phyloP scores from a whole-genome alignment of 2,888 invertebrate species.

The Netelia fuscicornis region DNA sequence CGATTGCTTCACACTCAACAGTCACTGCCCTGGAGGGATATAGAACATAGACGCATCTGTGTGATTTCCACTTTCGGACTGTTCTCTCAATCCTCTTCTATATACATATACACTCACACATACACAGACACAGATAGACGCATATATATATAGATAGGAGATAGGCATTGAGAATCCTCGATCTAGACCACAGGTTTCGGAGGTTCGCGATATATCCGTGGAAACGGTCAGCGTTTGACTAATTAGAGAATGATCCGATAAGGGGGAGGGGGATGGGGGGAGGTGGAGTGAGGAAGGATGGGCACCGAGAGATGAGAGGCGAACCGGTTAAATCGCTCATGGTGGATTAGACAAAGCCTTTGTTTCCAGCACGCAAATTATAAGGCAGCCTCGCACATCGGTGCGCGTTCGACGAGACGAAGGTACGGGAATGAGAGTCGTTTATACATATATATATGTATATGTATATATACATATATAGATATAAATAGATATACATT shows the following conservation, averaged over 20 bases:
- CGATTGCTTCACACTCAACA: slow-evolving; percentile 28
- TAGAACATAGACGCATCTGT: not conserved
- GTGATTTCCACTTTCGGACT: slow-evolving; percentile 39
- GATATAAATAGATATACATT: not conserved
- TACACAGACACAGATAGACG: too few relatives aligned
- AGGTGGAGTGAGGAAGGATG: not conserved
- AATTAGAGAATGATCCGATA: slow-evolving; percentile 78
- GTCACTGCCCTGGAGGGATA: not conserved
- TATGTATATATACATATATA: not conserved
- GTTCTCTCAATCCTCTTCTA: not conserved
- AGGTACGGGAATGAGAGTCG: slow-evolving; percentile 7
- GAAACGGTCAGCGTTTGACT: slow-evolving; percentile 71
- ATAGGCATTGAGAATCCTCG: not conserved
- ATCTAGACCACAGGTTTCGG: slow-evolving; percentile 30
- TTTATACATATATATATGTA: not conserved
- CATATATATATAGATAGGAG: not conserved
- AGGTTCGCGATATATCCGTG: slow-evolving; percentile 35
- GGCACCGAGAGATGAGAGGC: slow-evolving; percentile 16
- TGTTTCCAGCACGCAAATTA: slow-evolving; percentile 76
- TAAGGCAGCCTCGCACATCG: slow-evolving; percentile 72
- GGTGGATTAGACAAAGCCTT: slow-evolving; percentile 77
- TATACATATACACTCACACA: not conserved
- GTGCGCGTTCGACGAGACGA: slow-evolving; percentile 51
- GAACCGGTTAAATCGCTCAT: slow-evolving; percentile 74
- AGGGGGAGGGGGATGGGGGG: slow-evolving; percentile 18